These are phyloP conservation scores for Nematopogon swammerdamellus DNA, from an alignment of 2,888 invertebrate genomes.

Conservation along the genomic window DNA sequence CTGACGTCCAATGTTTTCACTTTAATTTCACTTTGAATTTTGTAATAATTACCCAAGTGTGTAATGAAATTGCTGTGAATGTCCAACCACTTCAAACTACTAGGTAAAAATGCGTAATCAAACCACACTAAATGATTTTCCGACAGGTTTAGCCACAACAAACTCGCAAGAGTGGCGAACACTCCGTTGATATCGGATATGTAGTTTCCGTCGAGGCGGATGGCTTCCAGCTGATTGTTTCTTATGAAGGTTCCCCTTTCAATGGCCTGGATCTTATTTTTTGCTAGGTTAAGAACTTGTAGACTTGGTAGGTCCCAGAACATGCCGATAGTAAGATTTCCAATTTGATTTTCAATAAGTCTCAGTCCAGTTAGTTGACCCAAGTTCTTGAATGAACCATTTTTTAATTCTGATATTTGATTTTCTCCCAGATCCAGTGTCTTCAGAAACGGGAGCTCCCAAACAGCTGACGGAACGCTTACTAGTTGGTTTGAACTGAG, in stretches of 20 bases:
- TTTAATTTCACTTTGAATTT: constrained; percentile 74
- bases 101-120: constrained; percentile 89
- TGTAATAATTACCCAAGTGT: constrained; percentile 84
- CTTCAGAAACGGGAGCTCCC: constrained; percentile 78
- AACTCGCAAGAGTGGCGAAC: constrained; percentile 78
- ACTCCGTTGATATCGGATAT: constrained; percentile 87
- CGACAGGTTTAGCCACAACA: constrained; percentile 84
- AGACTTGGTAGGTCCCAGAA: constrained; percentile 81
- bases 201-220: constrained; percentile 84
- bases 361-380: constrained; percentile 84
- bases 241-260: constrained; percentile 81
- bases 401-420: constrained; percentile 77
- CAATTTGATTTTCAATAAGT: constrained; percentile 86
- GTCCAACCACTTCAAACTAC: constrained; percentile 86
- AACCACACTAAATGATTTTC: constrained; percentile 92
- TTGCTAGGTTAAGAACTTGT: constrained; percentile 83
- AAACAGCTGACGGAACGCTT: constrained; percentile 78
- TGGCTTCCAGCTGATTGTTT: constrained; percentile 79
- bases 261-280: constrained; percentile 84
- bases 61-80: constrained; percentile 89
- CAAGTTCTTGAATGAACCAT: constrained; percentile 82
- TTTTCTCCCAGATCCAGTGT: constrained; percentile 91
- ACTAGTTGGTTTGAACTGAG: constrained; percentile 82
- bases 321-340: constrained; percentile 81
- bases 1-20: constrained; percentile 86